Base-by-base conservation (phyloP, 2,888 invertebrate species). In the Drosophila rubida region DNA sequence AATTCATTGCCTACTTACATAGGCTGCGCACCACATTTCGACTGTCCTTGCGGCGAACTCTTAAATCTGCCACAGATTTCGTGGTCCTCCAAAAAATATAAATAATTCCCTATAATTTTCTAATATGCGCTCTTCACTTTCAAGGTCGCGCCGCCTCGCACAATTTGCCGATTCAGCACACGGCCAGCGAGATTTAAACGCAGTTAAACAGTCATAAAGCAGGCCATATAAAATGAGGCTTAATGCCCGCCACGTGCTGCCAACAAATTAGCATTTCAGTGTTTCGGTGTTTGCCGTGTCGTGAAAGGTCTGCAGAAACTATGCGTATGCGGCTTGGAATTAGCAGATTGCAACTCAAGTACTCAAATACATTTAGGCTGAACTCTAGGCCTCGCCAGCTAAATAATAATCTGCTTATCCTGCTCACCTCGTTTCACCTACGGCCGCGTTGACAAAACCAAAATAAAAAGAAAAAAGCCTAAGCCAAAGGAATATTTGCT, bases 1-100 rank as follows among this genome's bases (percentile, higher is more conserved):
- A 85, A 86, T 71, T 65, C 73, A 70, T 75, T 78, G 80, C 80
- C 80, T 67, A 80, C 78, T 80, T 82, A 68, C 71, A 46, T 5
- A 32, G 62, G 54, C 65, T 42, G 57, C 63, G 57, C 23, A 42
- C 30, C 48, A 48, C 57, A 60, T 58, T 70, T 59, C 65, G 39
- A 68, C 75, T 60, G 45, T 41, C 8, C 27, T 23, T 49, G 57
- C 41, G 39, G 44, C 39, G 30, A 55, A 37, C 11, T 55, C 55
- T 14, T 44, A 25, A 27, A 39, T 48, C 32, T 22, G 4, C n/a
- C 41, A 30, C 42, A 11, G 19, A 53, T 30, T 30, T 32, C 35
- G 5, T 13, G 14, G 22, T 35, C 19, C 2, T 14, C 50, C 37
- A 25, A 37, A 39, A 23, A 9, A 3, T 11, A 14, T 9, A 13